Base-by-base conservation (phyloP, 1,140 invertebrate genomes). In the Asobara japonica region DNA sequence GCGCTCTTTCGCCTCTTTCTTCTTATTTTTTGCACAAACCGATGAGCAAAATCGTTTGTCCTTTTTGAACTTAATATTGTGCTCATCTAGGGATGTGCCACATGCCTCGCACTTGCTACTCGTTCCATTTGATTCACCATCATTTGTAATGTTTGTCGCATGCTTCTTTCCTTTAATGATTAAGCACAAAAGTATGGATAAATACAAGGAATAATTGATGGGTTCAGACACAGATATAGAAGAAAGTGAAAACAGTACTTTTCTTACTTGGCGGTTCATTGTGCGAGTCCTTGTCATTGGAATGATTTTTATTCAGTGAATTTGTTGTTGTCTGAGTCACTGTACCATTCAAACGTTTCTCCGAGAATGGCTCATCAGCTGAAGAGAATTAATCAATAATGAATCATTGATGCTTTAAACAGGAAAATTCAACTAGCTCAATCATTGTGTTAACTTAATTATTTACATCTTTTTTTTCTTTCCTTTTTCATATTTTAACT, bases 281-380 rank as follows among this genome's bases (percentile, higher is more conserved):
- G 6, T 84, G 85, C 38, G 86, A 82, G 56, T 91, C 91, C 75
- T 83, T 90, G 82, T 86, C 71, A 8, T 89, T 82, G 78, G 87
- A 78, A 79, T 87, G 85, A 79, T 79, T 90, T 86, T 75, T 89
- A 84, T 64, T 86, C 29, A 83, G 77, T 29, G 64, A 79, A 71
- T 72, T 80, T 77, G 80, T 89, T 83, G 79, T 86, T 78, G 76
- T 89, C 79, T 82, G 88, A 81, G 69, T 89, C 60, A 85, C 80
- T 7, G 82, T 79, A 25, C 88, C 87, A 77, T 89, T 83, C 20
- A 90, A 88, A 65, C 91, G 84, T 86, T 94, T 94, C 69, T 96
- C 94, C 6, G 95, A 94, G 82, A 98, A 98, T 0, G 96, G 96
- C 88, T 95, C 93, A 1, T 91, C 93, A 0, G 93, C 93, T 88